A percentile compares a stretch with the other conserved stretches of the same genome.
Evolutionary conservation across 1,140 invertebrate genomes (phyloP).

Genomic region (Popillia japonica): DNA sequence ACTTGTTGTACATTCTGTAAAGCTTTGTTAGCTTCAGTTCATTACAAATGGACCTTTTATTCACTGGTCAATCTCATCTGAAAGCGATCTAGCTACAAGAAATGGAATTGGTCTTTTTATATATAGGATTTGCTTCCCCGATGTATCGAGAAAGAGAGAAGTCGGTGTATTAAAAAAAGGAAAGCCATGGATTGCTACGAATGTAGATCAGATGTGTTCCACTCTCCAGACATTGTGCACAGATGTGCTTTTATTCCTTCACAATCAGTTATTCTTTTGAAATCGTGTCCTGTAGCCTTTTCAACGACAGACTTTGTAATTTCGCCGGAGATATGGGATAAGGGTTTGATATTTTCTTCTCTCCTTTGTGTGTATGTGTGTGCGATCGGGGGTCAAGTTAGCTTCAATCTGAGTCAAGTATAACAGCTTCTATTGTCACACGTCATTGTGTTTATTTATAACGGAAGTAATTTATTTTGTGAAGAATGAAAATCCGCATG

Average conservation of each 20-base stretch:
- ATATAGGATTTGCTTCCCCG: conserved; percentile 52
- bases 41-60: conserved; percentile 60
- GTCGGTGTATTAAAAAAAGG: conserved; percentile 45
- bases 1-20: conserved; percentile 44
- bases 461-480: conserved; percentile 37
- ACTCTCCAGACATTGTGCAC: conserved; percentile 43
- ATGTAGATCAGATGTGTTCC: conserved; percentile 43
- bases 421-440: conserved; percentile 27
- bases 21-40: conserved; percentile 50
- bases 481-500: conserved; percentile 17
- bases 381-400: conserved; percentile 47
- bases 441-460: conserved; percentile 19
- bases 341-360: conserved; percentile 49
- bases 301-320: conserved; percentile 55
- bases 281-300: conserved; percentile 55
- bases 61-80: conserved; percentile 60
- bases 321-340: conserved; percentile 53
- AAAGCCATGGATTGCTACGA: conserved; percentile 27
- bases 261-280: conserved; percentile 57
- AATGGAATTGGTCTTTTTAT: conserved; percentile 58
- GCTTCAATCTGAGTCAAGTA: conserved; percentile 43
- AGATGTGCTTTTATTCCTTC: conserved; percentile 51
- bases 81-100: conserved; percentile 59
- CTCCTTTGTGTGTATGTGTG: conserved; percentile 34
- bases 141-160: conserved; percentile 45